Conservation (phyloP, 2,888 invertebrate species). For the Phortica okadai region DNA sequence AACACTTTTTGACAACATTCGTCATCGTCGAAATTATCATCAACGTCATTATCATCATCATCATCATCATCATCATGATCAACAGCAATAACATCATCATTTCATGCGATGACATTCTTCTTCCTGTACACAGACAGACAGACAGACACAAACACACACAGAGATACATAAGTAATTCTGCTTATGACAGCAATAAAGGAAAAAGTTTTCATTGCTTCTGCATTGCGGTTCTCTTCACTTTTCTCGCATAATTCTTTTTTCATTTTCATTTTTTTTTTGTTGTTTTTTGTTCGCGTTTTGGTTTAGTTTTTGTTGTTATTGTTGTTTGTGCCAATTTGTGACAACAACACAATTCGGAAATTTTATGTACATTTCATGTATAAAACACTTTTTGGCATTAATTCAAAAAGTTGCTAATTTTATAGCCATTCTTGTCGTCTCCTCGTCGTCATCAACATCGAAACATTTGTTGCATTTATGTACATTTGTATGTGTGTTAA, state of each 20-base stretch:
- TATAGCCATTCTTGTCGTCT: slow-evolving; percentile 1
- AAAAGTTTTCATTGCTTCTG: slow-evolving; percentile 26
- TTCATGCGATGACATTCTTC: slow-evolving; percentile 1
- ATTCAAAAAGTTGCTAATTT: slow-evolving; percentile 31
- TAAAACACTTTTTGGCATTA: slow-evolving; percentile 31
- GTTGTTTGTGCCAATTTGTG: slow-evolving; percentile 19
- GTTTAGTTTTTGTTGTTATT: neutral
- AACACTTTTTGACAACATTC: neutral
- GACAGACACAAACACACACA: no score
- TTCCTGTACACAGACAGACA: neutral
- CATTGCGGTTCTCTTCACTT: slow-evolving; percentile 1
- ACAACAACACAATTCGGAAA: neutral
- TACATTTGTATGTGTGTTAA: no score
- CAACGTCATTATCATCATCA: neutral
- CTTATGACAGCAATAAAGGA: neutral
- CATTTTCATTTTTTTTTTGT: neutral
- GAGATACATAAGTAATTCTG: neutral
- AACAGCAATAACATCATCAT: neutral
- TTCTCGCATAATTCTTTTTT: neutral
- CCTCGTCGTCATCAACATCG: no score
- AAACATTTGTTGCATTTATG: no score
- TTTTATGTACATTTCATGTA: slow-evolving; percentile 19
- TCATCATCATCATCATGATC: neutral
- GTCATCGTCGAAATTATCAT: neutral
- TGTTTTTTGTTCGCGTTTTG: neutral